phyloP scores from a whole-genome alignment of 2,888 invertebrate species.

The Homarus gammarus region DNA sequence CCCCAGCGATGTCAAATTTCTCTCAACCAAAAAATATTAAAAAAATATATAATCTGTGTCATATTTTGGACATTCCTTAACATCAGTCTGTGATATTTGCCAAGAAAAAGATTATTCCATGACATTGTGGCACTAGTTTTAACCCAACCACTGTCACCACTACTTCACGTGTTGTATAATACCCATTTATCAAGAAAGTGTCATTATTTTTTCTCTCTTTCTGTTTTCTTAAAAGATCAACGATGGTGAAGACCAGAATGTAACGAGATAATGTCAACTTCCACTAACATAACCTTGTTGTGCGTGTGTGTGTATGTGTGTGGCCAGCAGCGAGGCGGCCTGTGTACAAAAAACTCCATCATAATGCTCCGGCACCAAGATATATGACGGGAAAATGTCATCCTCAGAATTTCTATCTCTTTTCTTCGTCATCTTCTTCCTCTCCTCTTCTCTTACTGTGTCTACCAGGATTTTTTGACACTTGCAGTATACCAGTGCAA shows the following conservation, averaged over 20 bases:
- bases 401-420: too few relatives aligned
- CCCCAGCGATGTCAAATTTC: neutral
- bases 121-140: constrained; percentile 27
- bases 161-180: neutral
- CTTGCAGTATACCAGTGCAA: too few relatives aligned
- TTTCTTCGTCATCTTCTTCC: neutral
- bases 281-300: neutral
- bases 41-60: constrained; percentile 12
- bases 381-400: neutral
- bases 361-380: neutral
- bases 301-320: too few relatives aligned
- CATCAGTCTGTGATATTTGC: constrained; percentile 51
- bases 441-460: too few relatives aligned
- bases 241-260: neutral
- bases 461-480: too few relatives aligned
- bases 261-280: neutral
- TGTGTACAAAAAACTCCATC: constrained; percentile 2
- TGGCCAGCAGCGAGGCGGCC: neutral
- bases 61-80: constrained; percentile 48
- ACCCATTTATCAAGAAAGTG: neutral
- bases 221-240: neutral
- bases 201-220: neutral
- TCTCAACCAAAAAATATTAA: neutral
- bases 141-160: constrained; percentile 4
- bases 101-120: constrained; percentile 41